Percentiles rank a stretch among this genome's conserved stretches.
Conservation (phyloP, 2,113 vertebrate species). For the Notechis scutatus region DNA sequence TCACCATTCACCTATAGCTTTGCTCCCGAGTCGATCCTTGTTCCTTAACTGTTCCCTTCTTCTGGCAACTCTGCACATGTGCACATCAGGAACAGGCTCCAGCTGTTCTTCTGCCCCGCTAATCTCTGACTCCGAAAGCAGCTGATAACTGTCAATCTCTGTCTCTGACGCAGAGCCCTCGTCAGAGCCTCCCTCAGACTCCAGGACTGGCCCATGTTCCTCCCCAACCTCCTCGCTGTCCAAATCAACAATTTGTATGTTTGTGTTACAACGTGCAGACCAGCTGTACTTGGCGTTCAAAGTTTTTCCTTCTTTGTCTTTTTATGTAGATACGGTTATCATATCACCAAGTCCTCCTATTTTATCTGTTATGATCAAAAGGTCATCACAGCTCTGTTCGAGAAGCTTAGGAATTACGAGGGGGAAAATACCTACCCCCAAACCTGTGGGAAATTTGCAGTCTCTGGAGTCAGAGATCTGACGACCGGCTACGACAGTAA, state of each 20-base stretch:
- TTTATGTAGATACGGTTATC: slow-evolving; percentile 89
- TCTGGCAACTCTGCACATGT: too few relatives aligned
- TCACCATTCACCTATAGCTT: too few relatives aligned
- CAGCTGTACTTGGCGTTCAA: not conserved
- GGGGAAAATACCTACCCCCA: slow-evolving; percentile 82
- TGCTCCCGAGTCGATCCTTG: too few relatives aligned
- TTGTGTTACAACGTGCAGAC: not conserved
- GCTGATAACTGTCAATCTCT: too few relatives aligned
- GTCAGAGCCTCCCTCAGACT: too few relatives aligned
- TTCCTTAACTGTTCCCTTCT: too few relatives aligned
- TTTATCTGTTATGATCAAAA: slow-evolving; percentile 91
- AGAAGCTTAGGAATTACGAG: slow-evolving; percentile 82
- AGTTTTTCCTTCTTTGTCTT: slow-evolving; percentile 17
- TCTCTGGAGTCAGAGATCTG: slow-evolving; percentile 86
- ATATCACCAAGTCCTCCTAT: slow-evolving; percentile 92
- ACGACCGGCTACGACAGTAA: slow-evolving; percentile 92
- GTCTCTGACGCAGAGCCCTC: too few relatives aligned
- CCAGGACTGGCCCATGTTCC: too few relatives aligned
- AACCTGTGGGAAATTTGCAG: slow-evolving; percentile 80
- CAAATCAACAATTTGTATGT: not conserved
- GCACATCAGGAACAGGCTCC: too few relatives aligned
- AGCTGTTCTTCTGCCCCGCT: too few relatives aligned
- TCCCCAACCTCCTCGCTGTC: too few relatives aligned
- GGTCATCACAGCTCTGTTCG: slow-evolving; percentile 82
- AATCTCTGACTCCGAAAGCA: too few relatives aligned